These are phyloP conservation scores for Bombus affinis DNA, from an alignment of 1,140 invertebrate genomes.

Conservation along the genomic window DNA sequence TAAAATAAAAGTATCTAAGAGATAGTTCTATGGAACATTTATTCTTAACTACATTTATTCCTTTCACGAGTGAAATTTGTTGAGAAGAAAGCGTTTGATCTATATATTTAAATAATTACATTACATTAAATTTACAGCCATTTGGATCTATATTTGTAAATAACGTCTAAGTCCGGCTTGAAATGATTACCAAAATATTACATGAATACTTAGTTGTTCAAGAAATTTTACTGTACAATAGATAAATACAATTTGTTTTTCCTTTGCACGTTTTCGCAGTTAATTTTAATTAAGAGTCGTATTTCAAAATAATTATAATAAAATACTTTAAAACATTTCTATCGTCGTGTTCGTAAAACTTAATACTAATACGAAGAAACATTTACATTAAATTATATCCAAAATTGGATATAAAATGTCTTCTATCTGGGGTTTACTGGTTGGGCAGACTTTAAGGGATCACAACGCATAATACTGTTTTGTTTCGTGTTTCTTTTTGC, in stretches of 20 bases:
- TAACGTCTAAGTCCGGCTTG: conserved; percentile 14
- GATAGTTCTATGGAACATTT: conserved; percentile 28
- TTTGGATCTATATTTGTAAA: neutral
- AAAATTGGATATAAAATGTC: conserved; percentile 22
- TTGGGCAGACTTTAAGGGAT: conserved; percentile 64
- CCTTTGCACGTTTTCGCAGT: neutral
- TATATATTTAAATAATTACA: conserved; percentile 21
- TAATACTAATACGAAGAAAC: conserved; percentile 21
- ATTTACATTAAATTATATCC: conserved; percentile 3
- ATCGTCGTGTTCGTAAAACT: conserved; percentile 9
- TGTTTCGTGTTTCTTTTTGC: conserved; percentile 55
- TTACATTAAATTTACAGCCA: conserved; percentile 22
- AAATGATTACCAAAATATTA: conserved; percentile 18
- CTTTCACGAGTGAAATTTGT: conserved; percentile 24
- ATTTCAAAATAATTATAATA: conserved; percentile 24
- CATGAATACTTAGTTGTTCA: neutral
- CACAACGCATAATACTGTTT: conserved; percentile 79
- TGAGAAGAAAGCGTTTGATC: neutral
- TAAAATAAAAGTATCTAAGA: conserved; percentile 14
- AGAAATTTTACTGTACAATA: conserved; percentile 19
- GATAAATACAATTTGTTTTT: conserved; percentile 2
- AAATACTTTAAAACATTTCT: neutral
- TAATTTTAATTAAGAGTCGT: conserved; percentile 7
- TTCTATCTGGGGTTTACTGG: conserved; percentile 2
- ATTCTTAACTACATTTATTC: conserved; percentile 47